phyloP scores from a whole-genome alignment of 2,113 vertebrate species.

The Dasyurus viverrinus region DNA sequence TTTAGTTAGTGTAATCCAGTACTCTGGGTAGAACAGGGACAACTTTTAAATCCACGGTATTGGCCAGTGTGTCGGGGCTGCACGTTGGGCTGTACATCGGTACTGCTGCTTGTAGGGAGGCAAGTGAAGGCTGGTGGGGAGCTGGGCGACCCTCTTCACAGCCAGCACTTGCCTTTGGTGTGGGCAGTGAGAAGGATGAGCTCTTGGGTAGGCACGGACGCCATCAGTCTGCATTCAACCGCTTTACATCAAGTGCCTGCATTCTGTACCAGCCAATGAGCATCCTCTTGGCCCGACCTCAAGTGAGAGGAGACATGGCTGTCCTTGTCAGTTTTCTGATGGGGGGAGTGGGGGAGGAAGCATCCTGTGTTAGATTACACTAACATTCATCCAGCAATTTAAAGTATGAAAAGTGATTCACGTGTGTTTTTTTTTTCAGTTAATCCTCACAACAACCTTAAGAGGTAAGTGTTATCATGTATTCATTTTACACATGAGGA shows the following conservation, averaged over 20 bases:
- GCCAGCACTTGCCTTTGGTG: conserved; percentile 41
- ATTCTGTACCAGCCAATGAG: conserved; percentile 85
- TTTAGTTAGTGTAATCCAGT: conserved; percentile 80
- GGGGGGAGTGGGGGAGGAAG: conserved; percentile 60
- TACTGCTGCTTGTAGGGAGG: conserved; percentile 80
- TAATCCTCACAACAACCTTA: background rate
- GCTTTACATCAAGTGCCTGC: conserved; percentile 82
- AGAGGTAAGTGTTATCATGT: background rate
- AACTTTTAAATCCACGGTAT: conserved; percentile 82
- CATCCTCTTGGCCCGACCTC: conserved; percentile 84
- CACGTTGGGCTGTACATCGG: conserved; percentile 82
- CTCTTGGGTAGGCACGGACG: conserved; percentile 57
- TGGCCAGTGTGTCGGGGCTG: conserved; percentile 82
- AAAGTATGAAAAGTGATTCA: background rate
- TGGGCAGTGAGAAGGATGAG: conserved; percentile 58
- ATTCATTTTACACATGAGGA: background rate
- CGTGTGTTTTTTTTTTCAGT: background rate
- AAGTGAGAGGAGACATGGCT: conserved; percentile 76
- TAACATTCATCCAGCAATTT: background rate
- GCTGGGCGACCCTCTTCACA: conserved; percentile 74
- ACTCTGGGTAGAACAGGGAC: conserved; percentile 84
- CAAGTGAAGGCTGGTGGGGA: conserved; percentile 72
- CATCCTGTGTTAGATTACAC: conserved; percentile 60
- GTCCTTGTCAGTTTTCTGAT: conserved; percentile 73
- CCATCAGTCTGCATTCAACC: conserved; percentile 71